phyloP scores from a whole-genome alignment of 2,797 vertebrate species.

The Hydrophis major region DNA sequence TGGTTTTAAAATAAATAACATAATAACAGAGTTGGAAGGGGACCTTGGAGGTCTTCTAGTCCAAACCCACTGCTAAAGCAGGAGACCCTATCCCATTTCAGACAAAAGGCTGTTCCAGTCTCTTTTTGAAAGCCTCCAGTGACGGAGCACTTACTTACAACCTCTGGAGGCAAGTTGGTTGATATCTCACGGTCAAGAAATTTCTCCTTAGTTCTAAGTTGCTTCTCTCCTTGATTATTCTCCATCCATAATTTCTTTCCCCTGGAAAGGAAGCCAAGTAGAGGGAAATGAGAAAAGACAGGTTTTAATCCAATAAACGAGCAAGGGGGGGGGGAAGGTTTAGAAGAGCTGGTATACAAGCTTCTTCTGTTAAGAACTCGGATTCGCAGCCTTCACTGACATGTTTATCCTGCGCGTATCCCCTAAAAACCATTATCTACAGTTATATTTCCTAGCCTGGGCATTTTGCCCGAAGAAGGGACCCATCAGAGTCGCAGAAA shows the following conservation, averaged over 20 bases:
- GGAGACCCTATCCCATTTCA: neutral
- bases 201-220: neutral
- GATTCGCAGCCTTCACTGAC: neutral
- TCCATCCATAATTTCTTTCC: neutral
- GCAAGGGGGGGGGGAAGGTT: fast-evolving
- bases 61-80: neutral
- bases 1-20: neutral
- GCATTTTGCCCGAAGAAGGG: neutral
- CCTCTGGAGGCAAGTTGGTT: neutral
- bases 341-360: neutral
- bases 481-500: neutral
- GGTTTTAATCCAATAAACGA: neutral
- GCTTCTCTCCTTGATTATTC: neutral
- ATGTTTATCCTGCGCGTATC: neutral
- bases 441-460: neutral
- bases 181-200: neutral
- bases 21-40: neutral
- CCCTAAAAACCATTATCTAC: neutral
- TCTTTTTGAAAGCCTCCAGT: neutral
- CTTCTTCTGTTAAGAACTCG: neutral
- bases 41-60: neutral
- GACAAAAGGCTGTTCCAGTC: neutral
- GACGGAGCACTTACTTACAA: fast-evolving
- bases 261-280: neutral
- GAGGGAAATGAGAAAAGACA: neutral